Base-by-base conservation (phyloP, 1,140 invertebrate species). In the Trichoplusia ni region DNA sequence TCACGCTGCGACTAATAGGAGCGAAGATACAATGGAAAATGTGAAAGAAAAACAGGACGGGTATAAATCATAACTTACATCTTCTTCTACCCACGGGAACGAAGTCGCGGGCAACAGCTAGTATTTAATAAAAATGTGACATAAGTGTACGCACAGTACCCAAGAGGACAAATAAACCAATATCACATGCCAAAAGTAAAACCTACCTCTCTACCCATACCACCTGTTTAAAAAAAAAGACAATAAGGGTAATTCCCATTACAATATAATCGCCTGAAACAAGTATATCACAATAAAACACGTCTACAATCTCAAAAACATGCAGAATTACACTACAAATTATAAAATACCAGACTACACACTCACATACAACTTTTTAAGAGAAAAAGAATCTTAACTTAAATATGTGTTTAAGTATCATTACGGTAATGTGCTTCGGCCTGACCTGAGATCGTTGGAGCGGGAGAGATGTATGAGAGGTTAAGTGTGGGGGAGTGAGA, bases 321-420 rank as follows among this genome's bases (percentile, higher is more conserved):
- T 31, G 47, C 40, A 61, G 65, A 56, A 58, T 42, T 65, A 61
- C 49, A 40, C 47, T 63, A 59, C 46, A 64, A 64, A 73, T 60
- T 64, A 69, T 65, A 67, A 63, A 60, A 60, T 60, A 74, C 63
- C 60, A 60, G 69, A 62, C 44, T 73, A 53, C 66, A 68, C 58
- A 66, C 65, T 56, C 73, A 71, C 74, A 67, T 71, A 61, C 35
- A 76, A 77, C 78, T 84, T 82, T 87, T 87, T 82, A 70, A 37
- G 53, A 73, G 69, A 86, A 88, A 86, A 90, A 81, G 76, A 78
- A 83, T 81, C 80, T 85, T 88, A 79, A 86, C 82, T 88, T 89
- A 89, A 90, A 90, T 88, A 89, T 88, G 85, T 88, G 81, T 89
- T 89, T 89, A 87, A 86, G 86, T 90, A 89, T 86, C 81, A 88